Percentiles rank a stretch among this genome's conserved stretches.
Evolutionary conservation across 2,797 vertebrate genomes (phyloP).

Genomic region (Balearica regulorum): DNA sequence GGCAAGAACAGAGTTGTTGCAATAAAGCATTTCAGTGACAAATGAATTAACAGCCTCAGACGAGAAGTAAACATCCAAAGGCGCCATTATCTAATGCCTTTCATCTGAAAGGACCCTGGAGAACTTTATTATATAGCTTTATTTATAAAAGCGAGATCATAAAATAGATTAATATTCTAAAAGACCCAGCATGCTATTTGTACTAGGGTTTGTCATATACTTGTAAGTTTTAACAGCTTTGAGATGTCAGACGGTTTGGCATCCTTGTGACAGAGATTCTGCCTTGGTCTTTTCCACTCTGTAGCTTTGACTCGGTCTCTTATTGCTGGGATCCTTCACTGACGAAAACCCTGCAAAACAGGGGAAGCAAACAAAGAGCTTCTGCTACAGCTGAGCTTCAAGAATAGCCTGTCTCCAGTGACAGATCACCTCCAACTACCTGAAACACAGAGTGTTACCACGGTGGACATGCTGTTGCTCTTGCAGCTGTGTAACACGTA

Average conservation of each 20-base stretch:
- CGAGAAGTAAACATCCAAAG: conserved; percentile 37
- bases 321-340: not conserved
- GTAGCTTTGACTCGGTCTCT: not conserved
- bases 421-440: not conserved
- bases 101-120: not conserved
- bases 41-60: not conserved
- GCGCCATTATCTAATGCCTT: not conserved
- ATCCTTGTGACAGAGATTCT: not conserved
- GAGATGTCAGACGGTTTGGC: not conserved
- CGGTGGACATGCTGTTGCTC: rapidly evolving
- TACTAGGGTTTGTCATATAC: not conserved
- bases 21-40: conserved; percentile 2
- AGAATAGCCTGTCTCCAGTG: not conserved
- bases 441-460: not conserved
- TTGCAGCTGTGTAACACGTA: not conserved
- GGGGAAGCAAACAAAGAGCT: not conserved
- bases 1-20: not conserved
- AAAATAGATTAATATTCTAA: conserved; percentile 1
- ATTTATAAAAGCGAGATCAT: conserved; percentile 10
- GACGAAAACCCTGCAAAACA: not conserved
- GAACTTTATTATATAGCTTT: not conserved
- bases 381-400: not conserved
- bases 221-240: not conserved
- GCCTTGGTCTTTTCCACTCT: not conserved
- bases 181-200: not conserved